These are phyloP conservation scores for Choristoneura fumiferana DNA, from an alignment of 1,140 invertebrate genomes.

Conservation along the genomic window DNA sequence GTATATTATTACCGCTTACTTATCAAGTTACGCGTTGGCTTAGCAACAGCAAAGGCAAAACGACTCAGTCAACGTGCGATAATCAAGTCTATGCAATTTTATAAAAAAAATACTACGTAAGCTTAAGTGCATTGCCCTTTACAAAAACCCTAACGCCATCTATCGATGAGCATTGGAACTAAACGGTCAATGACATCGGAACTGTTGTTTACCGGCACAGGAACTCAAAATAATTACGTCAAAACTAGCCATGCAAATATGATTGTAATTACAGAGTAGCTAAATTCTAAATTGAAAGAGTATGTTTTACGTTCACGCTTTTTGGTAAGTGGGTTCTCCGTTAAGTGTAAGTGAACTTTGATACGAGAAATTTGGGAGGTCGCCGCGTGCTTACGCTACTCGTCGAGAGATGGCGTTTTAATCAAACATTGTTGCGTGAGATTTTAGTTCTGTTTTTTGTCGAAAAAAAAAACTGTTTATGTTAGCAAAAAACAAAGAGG, in stretches of 20 bases:
- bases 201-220: not conserved
- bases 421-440: slow-evolving; percentile 23
- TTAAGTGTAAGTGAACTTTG: slow-evolving; percentile 2
- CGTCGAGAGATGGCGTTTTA: slow-evolving; percentile 44
- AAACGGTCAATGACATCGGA: slow-evolving; percentile 12
- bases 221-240: too few species aligned
- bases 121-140: not conserved
- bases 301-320: too few species aligned
- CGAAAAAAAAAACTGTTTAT: too few species aligned
- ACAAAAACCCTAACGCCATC: slow-evolving; percentile 29
- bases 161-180: slow-evolving; percentile 29
- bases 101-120: slow-evolving; percentile 1
- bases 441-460: slow-evolving; percentile 18
- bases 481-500: too few species aligned
- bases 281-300: too few species aligned
- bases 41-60: too few species aligned
- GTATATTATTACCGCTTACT: too few species aligned
- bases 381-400: slow-evolving; percentile 31
- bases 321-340: not conserved
- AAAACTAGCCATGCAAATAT: too few species aligned
- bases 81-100: slow-evolving; percentile 7
- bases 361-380: not conserved
- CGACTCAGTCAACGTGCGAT: not conserved
- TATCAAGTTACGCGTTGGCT: too few species aligned
- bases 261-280: too few species aligned